Base-by-base conservation (phyloP, 2,113 vertebrate species). In the Colossoma macropomum region DNA sequence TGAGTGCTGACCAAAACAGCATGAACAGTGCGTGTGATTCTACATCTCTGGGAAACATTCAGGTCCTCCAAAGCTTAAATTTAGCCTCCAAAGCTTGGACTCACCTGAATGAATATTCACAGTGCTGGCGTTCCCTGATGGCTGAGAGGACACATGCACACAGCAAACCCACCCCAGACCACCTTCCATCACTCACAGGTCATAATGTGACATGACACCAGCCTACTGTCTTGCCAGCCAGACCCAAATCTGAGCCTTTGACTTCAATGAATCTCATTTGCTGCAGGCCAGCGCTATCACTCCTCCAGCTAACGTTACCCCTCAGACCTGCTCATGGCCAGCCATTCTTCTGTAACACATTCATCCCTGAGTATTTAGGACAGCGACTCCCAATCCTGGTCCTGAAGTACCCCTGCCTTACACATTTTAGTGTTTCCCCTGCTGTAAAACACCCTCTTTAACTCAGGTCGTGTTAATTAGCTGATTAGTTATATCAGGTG, bases 221-320 rank as follows among this genome's bases (percentile, higher is more conserved):
- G 88, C 72, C 91, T 91, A 92, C 91, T 87, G 90, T 90, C 92
- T 85, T 86, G 90, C 87, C 81, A 86, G 87, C 88, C 80, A 75
- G 91, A 27, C 12, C 91, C 91, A 38, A 90, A 91, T 76, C 90
- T 82, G 80, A 91, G 88, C 90, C 85, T 93, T 94, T 94, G 92
- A 93, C 91, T 92, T 91, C 93, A 94, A 94, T 94, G 92, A 94
- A 93, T 93, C 92, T 92, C 90, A 93, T 93, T 94, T 92, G 91
- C 92, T 93, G 89, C 88, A 83, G 84, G 87, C 93, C 77, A 91
- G 88, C 84, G 78, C 90, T 91, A 85, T 88, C 84, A 88, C 88
- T 83, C 86, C 89, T 91, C 90, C 92, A 92, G 87, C 91, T 76
- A 48, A 21, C 28, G 50, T 63, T 60, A 6, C 52, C 60, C 50